Evolutionary conservation across 2,113 vertebrate species (phyloP).

Genomic region (Centropristis striata): DNA sequence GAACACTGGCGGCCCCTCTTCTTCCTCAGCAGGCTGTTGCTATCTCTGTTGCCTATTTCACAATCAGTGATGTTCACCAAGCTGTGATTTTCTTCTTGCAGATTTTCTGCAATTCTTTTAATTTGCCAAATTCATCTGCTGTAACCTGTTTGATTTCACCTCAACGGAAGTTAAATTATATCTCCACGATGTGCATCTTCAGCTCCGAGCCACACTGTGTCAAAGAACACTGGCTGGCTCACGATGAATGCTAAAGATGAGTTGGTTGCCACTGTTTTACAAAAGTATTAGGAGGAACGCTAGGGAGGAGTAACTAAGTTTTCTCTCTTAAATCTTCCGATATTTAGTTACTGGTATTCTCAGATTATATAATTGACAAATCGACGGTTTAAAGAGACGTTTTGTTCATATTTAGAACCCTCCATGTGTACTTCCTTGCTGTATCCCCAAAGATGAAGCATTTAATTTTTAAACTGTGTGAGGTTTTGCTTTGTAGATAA

Average conservation of each 20-base stretch:
- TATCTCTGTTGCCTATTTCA: neutral
- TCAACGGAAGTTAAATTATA: conserved; percentile 11
- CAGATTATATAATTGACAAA: conserved; percentile 21
- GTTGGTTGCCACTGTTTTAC: conserved; percentile 76
- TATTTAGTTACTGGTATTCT: conserved; percentile 24
- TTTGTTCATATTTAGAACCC: conserved; percentile 41
- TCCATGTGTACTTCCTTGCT: conserved; percentile 14
- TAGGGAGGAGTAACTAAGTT: conserved; percentile 11
- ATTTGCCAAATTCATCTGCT: conserved; percentile 53
- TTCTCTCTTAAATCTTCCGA: conserved; percentile 24
- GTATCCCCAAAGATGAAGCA: conserved; percentile 21
- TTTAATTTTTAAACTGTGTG: conserved; percentile 34
- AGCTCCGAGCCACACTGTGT: conserved; percentile 41
- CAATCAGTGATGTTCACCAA: conserved; percentile 27
- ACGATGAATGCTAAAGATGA: conserved; percentile 23
- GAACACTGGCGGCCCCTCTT: conserved; percentile 18
- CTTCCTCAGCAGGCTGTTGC: conserved; percentile 29
- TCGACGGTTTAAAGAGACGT: conserved; percentile 18
- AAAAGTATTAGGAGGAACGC: neutral
- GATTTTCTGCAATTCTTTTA: conserved; percentile 73
- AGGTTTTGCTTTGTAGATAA: conserved; percentile 40
- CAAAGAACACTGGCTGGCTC: neutral
- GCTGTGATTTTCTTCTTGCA: conserved; percentile 67
- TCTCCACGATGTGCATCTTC: conserved; percentile 26
- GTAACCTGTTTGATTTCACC: conserved; percentile 40